Conservation (phyloP, 1,140 invertebrate genomes). For the Rhizoglyphus robini region DNA sequence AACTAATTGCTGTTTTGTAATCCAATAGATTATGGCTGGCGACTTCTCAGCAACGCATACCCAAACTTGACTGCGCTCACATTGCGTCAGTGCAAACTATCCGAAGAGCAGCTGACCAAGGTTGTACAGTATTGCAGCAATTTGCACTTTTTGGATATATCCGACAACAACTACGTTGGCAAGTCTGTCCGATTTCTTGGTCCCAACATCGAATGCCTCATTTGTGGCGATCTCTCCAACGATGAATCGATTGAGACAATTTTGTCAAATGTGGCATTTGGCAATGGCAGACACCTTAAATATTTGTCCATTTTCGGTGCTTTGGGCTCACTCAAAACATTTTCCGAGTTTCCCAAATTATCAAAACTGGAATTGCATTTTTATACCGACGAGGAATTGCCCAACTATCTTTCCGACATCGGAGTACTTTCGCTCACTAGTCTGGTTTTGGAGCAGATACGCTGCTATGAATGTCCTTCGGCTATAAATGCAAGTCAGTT, state of each 20-base stretch:
- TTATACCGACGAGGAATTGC: conserved; percentile 9
- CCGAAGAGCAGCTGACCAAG: conserved; percentile 8
- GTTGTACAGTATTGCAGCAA: neutral
- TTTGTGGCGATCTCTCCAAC: conserved; percentile 10
- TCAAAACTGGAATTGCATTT: conserved; percentile 5
- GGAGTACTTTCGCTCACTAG: neutral
- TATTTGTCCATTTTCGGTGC: conserved; percentile 9
- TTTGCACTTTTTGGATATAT: conserved; percentile 4
- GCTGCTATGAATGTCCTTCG: conserved; percentile 9
- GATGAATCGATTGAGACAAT: conserved; percentile 6
- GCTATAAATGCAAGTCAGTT: conserved; percentile 2
- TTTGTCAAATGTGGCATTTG: neutral
- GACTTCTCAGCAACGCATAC: neutral
- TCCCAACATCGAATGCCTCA: conserved; percentile 1
- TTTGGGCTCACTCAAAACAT: neutral
- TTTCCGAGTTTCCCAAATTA: neutral
- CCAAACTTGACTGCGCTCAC: conserved; percentile 3
- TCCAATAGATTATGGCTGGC: conserved; percentile 14
- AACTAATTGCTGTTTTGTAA: neutral
- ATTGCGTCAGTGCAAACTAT: conserved; percentile 14
- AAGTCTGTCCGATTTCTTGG: neutral
- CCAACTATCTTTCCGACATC: conserved; percentile 14
- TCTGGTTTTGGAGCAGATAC: conserved; percentile 18
- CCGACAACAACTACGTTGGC: neutral
- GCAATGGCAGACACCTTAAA: conserved; percentile 2